Percentiles rank a stretch among this genome's conserved stretches.
phyloP scores from a whole-genome alignment of 2,113 vertebrate species.

The Seriola aureovittata region DNA sequence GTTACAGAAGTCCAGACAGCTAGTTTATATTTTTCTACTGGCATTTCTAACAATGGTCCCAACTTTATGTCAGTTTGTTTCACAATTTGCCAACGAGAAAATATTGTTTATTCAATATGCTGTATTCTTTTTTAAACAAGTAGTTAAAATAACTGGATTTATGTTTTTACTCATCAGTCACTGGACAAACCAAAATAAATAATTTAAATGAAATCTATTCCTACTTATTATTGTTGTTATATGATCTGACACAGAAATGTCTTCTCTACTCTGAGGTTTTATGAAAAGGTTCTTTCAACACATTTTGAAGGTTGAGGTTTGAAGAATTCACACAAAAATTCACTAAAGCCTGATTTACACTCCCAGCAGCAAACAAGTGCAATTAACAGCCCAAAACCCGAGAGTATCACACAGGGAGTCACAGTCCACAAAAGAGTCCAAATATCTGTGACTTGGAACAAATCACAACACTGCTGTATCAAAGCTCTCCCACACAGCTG shows the following conservation, averaged over 20 bases:
- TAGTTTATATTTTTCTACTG: background rate
- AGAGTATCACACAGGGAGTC: constrained; percentile 17
- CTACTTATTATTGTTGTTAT: background rate
- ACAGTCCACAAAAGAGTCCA: constrained; percentile 10
- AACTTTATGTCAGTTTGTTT: no score
- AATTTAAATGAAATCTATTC: background rate
- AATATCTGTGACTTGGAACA: constrained; percentile 41
- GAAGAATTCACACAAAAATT: constrained; percentile 8
- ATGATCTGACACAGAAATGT: no score
- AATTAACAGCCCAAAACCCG: constrained; percentile 15
- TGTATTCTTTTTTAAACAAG: no score
- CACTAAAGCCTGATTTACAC: constrained; percentile 9
- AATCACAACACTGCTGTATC: constrained; percentile 31
- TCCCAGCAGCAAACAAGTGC: constrained; percentile 6
- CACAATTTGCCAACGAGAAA: no score
- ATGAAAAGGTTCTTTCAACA: background rate
- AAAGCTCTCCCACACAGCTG: constrained; percentile 31
- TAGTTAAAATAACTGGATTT: no score
- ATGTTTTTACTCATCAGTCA: background rate
- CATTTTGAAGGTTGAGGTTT: no score
- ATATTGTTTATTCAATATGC: no score
- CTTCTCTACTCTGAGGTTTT: background rate
- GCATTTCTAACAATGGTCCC: no score
- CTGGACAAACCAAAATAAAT: background rate
- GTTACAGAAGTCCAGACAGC: background rate